A percentile compares a stretch with the other conserved stretches of the same genome.
These are phyloP conservation scores for Eufriesea mexicana DNA, from an alignment of 1,140 invertebrate genomes.

Conservation along the genomic window DNA sequence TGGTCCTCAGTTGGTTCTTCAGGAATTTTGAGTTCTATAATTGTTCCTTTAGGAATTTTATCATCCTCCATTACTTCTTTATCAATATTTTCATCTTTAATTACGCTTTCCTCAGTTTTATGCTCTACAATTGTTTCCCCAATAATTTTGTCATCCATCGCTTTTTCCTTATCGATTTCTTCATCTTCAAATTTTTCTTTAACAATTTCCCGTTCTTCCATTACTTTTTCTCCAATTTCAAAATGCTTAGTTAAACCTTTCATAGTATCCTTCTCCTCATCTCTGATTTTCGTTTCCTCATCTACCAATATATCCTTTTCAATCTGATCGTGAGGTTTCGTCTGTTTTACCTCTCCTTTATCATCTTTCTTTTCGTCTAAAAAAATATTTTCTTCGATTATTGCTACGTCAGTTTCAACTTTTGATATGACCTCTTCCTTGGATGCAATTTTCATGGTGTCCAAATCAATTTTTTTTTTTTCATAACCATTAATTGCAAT, in stretches of 20 bases:
- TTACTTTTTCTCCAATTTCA: too few relatives aligned
- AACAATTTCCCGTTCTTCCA: background rate
- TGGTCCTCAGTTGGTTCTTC: background rate
- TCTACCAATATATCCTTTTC: background rate
- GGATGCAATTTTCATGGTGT: too few relatives aligned
- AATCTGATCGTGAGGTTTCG: background rate
- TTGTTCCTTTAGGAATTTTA: background rate
- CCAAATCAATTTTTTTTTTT: background rate
- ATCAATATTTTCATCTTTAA: background rate
- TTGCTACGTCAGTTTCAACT: background rate
- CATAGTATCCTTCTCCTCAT: background rate
- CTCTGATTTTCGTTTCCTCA: background rate
- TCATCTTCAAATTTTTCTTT: background rate
- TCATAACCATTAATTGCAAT: background rate
- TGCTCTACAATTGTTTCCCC: background rate
- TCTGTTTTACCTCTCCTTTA: background rate
- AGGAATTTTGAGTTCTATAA: background rate
- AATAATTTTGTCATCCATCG: background rate
- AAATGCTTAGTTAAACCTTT: background rate
- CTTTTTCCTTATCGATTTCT: background rate
- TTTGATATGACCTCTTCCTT: background rate
- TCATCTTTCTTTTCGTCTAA: background rate
- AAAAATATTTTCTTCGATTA: background rate
- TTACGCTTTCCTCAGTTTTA: too few relatives aligned
- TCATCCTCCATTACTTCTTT: slow-evolving; percentile 6